phyloP scores from a whole-genome alignment of 2,113 vertebrate genomes.

The Grammomys dolichurus region DNA sequence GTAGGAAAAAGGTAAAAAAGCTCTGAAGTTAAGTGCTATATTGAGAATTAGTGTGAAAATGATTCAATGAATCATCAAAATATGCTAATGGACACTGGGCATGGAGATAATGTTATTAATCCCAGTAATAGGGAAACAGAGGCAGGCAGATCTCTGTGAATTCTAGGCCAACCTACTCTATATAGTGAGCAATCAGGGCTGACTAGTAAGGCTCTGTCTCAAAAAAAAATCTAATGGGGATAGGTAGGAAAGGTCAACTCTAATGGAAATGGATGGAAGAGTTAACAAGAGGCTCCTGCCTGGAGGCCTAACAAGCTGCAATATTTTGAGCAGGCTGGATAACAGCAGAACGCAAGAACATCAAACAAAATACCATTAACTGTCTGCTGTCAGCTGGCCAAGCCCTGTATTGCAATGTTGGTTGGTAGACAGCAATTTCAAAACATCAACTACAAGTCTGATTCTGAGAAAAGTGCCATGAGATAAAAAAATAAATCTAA shows the following conservation, averaged over 20 bases:
- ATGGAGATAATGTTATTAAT: neutral
- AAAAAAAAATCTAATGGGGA: neutral
- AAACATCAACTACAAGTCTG: neutral
- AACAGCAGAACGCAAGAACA: neutral
- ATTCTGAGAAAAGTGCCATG: neutral
- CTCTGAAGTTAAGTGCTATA: neutral
- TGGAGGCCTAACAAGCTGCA: neutral
- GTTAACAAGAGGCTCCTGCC: neutral
- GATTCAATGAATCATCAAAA: neutral
- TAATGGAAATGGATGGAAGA: neutral
- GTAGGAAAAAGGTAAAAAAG: neutral
- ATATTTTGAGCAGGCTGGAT: neutral
- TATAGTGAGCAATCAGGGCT: neutral
- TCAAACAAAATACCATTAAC: neutral
- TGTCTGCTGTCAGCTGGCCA: neutral
- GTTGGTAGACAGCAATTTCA: neutral
- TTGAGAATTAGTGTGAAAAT: slow-evolving; percentile 15
- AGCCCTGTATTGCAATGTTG: neutral
- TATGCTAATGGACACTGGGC: neutral
- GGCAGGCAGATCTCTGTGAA: neutral
- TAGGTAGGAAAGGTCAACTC: neutral
- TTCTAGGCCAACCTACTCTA: neutral
- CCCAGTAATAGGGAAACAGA: neutral
- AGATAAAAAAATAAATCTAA: neutral
- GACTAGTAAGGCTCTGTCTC: neutral